These are phyloP conservation scores for Diarsia brunnea DNA, from an alignment of 2,888 invertebrate species.

Conservation along the genomic window DNA sequence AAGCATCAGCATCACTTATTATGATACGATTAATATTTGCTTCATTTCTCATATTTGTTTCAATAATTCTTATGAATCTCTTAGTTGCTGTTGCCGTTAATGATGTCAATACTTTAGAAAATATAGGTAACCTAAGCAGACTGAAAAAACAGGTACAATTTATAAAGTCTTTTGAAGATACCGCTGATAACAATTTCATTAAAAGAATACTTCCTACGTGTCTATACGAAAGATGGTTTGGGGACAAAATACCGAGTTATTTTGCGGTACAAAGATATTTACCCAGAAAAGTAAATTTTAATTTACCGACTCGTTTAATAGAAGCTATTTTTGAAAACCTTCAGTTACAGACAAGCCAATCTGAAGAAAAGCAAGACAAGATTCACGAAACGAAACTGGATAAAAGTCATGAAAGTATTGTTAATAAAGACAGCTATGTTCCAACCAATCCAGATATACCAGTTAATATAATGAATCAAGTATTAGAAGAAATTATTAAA, in stretches of 20 bases:
- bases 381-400: conserved; percentile 69
- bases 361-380: conserved; percentile 75
- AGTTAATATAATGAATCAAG: too few species aligned
- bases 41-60: conserved; percentile 87
- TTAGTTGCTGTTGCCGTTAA: conserved; percentile 91
- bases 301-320: conserved; percentile 67
- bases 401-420: conserved; percentile 60
- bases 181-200: too few species aligned
- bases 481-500: too few species aligned
- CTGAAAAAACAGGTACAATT: conserved; percentile 90
- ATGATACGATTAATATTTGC: conserved; percentile 87
- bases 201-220: conserved; percentile 16
- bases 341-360: conserved; percentile 76
- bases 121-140: conserved; percentile 88
- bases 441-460: too few species aligned
- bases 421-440: conserved; percentile 13
- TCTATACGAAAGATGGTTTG: conserved; percentile 23
- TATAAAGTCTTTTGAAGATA: conserved; percentile 71
- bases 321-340: conserved; percentile 84
- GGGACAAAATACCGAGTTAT: too few species aligned
- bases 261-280: too few species aligned
- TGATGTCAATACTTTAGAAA: conserved; percentile 89
- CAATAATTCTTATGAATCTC: conserved; percentile 91
- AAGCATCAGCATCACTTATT: conserved; percentile 77
- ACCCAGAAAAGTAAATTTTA: too few species aligned